Conservation (phyloP, 23 tunicate genomes). For the Styela clava region DNA sequence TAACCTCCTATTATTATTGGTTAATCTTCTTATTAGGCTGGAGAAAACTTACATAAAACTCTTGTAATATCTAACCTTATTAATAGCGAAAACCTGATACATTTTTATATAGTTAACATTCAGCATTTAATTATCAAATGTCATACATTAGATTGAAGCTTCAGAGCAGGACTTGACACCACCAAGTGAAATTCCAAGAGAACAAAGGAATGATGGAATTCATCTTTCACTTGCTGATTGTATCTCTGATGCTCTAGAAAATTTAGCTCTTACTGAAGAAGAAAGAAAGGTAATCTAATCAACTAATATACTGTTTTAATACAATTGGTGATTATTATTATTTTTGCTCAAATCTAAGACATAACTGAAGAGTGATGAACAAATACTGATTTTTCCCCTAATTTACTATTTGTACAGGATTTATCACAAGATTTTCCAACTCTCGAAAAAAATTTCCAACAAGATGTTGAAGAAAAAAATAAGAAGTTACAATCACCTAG, state of each 20-base stretch:
- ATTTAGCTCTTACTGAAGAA: constrained; percentile 60
- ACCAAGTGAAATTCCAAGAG: constrained; percentile 53
- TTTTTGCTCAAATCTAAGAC: background rate
- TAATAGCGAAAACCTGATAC: too few species aligned
- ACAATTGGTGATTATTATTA: background rate
- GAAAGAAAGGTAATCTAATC: constrained; percentile 58
- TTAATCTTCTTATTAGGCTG: too few species aligned
- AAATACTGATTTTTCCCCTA: background rate
- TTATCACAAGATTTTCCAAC: constrained; percentile 28
- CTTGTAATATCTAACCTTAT: too few species aligned
- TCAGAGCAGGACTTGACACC: constrained; percentile 71
- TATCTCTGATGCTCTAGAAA: constrained; percentile 71
- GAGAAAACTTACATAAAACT: too few species aligned
- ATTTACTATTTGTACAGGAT: constrained; percentile 4
- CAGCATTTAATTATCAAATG: too few species aligned
- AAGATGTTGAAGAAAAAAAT: constrained; percentile 40
- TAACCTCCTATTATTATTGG: too few species aligned
- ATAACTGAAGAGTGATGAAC: constrained; percentile 12
- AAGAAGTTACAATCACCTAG: constrained; percentile 46
- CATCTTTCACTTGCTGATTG: constrained; percentile 75
- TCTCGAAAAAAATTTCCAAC: background rate
- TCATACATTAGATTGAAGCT: constrained; percentile 77
- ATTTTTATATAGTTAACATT: too few species aligned
- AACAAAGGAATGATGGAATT: constrained; percentile 61
- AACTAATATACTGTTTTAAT: background rate